Percentiles rank a stretch among this genome's conserved stretches.
Conservation (phyloP, 1,140 invertebrate genomes). For the Paramacrobiotus metropolitanus region DNA sequence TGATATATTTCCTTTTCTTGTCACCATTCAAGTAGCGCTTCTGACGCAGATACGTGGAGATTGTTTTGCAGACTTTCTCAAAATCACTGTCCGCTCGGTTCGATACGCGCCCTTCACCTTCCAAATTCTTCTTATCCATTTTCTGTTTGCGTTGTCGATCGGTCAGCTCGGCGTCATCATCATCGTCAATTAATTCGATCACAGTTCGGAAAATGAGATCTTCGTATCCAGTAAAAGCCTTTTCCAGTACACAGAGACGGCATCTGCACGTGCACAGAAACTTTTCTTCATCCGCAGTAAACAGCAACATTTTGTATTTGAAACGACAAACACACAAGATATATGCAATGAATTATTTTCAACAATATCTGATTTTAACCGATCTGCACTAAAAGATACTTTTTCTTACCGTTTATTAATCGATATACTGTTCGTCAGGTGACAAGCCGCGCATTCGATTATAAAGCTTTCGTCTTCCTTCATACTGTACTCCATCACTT, state of each 20-base stretch:
- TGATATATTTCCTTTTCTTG: no score
- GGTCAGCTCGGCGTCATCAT: not conserved
- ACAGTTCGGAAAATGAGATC: not conserved
- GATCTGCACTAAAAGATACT: not conserved
- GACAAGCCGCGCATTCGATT: not conserved
- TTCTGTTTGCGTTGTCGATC: no score
- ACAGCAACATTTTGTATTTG: no score
- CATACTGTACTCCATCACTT: not conserved
- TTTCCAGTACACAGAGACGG: not conserved
- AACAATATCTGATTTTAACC: not conserved
- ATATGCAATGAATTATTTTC: no score
- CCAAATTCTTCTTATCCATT: not conserved
- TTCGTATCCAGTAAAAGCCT: not conserved
- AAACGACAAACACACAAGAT: no score
- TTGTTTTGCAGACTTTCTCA: not conserved
- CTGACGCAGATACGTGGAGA: not conserved
- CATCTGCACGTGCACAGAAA: not conserved
- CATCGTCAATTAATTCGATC: not conserved
- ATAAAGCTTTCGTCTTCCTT: not conserved
- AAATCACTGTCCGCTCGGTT: not conserved
- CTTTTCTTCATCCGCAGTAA: no score
- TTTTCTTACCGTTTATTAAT: not conserved
- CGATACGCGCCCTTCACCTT: not conserved
- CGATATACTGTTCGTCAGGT: not conserved
- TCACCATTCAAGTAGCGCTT: no score